Conservation (phyloP, 2,113 vertebrate species). For the Nanger granti region DNA sequence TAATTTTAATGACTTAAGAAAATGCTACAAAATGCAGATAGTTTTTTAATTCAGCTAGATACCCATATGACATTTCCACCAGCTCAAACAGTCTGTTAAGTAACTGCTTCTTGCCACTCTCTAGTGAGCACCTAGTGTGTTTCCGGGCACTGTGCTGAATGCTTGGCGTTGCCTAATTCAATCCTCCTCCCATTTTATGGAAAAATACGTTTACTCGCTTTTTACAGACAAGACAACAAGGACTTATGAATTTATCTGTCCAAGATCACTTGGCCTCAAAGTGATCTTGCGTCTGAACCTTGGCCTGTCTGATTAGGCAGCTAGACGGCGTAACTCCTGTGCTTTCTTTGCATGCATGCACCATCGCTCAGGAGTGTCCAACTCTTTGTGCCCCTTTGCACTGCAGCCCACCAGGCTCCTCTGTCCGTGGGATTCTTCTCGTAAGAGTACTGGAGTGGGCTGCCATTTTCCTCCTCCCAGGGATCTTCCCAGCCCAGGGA, state of each 20-base stretch:
- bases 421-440: background rate
- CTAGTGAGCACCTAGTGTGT: background rate
- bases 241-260: background rate
- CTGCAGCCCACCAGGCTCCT: background rate
- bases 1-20: conserved; percentile 21
- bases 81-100: background rate
- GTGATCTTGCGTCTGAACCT: background rate
- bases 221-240: background rate
- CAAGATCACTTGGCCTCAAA: background rate
- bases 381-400: background rate
- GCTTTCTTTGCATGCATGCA: background rate
- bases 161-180: background rate
- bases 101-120: background rate
- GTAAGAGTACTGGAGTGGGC: background rate
- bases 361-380: background rate
- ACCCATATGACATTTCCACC: background rate
- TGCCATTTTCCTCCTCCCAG: background rate
- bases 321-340: background rate
- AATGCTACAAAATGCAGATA: background rate
- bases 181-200: background rate
- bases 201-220: background rate
- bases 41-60: background rate
- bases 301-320: background rate
- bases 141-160: background rate
- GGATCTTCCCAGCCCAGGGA: background rate